Evolutionary conservation across 35 echinoderm and acorn worm genomes (phyloP), one percentile per base, ranked within the genome.

Genomic region (Hemicentrotus pulcherrimus): DNA sequence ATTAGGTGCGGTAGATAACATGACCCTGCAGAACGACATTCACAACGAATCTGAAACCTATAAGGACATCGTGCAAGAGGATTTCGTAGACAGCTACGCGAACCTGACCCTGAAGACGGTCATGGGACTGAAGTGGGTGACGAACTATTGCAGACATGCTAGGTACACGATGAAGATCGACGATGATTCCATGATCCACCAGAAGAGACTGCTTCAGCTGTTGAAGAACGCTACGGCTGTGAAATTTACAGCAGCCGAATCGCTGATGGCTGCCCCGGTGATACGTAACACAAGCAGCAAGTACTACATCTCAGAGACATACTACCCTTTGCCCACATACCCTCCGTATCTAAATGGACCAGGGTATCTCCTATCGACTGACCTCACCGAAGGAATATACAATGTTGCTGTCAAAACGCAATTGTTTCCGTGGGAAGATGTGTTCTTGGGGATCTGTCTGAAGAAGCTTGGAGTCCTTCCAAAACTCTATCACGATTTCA

Each of bases 281-380:
- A 94, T 95, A 48, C 71, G 96, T 78, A 85, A 97, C 46, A 92
- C 35, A 28, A 88, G 94, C 10, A 97, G 92, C 50, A 99, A 99
- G 91, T 97, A 97, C 97, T 97, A 97, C 71, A 96, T 96, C 19
- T 95, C 98, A 6, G 94, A 92, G 28, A 41, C 95, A 11, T 35
- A 86, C 2, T 99, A 97, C 78, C 96, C 96, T 0, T 15, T 86
- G 41, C 61, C 86, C 16, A 92, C 87, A 12, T 99, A 97, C 95
- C 98, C 97, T 8, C 97, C 97, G 22, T 99, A 96, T 86, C 86
- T 96, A 6, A 95, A 94, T n/a, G 98, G 98, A 33, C 94, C 95
- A 18, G 96, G 95, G 12, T 97, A 97, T 55, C 31, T 99, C 47
- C 94, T 99, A 46, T 99, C 98, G 22, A 91, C 61, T 3, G 97